phyloP scores from a whole-genome alignment of 2,797 vertebrate genomes.

The Thaleichthys pacificus region DNA sequence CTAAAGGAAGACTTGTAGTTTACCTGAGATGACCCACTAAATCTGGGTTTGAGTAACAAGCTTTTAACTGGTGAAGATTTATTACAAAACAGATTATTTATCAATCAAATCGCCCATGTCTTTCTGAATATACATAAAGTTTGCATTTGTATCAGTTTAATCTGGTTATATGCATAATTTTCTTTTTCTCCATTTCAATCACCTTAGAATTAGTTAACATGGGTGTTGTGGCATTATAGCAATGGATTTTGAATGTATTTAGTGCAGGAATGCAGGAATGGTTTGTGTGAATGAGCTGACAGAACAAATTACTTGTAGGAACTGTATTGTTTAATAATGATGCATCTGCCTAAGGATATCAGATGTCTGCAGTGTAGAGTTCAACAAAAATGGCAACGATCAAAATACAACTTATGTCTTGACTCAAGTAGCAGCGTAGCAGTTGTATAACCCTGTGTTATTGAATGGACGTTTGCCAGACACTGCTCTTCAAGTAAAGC shows the following conservation, averaged over 20 bases:
- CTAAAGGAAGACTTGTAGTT: background rate
- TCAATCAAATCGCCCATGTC: background rate
- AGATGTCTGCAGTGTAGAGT: background rate
- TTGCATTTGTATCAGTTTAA: background rate
- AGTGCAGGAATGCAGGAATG: constrained; percentile 12
- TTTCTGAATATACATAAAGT: background rate
- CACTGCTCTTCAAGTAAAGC: background rate
- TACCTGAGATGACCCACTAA: background rate
- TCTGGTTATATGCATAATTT: background rate
- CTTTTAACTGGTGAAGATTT: background rate
- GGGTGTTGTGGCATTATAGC: background rate
- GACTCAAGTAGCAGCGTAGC: background rate
- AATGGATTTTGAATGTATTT: constrained; percentile 14
- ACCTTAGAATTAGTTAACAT: background rate
- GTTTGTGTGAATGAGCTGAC: constrained; percentile 45
- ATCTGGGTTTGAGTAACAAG: background rate
- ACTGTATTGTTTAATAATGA: constrained; percentile 18
- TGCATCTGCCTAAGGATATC: background rate
- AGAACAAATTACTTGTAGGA: constrained; percentile 33
- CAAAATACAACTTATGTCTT: background rate
- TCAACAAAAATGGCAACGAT: background rate
- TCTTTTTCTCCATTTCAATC: background rate
- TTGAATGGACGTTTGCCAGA: background rate
- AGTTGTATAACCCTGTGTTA: background rate
- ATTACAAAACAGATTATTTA: background rate